Evolutionary conservation across 2,113 vertebrate species (phyloP).

Genomic region (Bettongia penicillata): DNA sequence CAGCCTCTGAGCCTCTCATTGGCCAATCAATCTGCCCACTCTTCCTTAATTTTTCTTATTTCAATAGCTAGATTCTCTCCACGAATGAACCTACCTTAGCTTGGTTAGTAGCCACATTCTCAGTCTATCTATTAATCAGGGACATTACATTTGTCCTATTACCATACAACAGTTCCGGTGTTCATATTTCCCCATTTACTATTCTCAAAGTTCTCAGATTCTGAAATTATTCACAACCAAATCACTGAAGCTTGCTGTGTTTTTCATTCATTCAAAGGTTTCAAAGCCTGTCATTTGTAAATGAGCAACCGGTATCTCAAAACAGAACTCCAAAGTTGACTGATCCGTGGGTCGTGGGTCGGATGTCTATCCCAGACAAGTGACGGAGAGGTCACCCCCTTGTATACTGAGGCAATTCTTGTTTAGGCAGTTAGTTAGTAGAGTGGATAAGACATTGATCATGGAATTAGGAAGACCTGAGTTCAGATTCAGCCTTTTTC

Average conservation of each 20-base stretch:
- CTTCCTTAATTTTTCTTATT: background rate
- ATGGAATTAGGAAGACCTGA: background rate
- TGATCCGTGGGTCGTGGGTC: background rate
- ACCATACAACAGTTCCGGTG: background rate
- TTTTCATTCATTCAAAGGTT: background rate
- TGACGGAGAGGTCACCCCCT: background rate
- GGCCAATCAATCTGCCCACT: background rate
- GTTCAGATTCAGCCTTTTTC: background rate
- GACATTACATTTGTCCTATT: background rate
- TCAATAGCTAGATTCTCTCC: background rate
- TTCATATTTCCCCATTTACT: background rate
- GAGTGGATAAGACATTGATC: background rate
- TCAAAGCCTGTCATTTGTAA: background rate
- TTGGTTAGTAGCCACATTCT: background rate
- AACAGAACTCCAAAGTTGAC: background rate
- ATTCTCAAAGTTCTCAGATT: background rate
- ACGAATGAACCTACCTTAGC: background rate
- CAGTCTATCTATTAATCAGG: background rate
- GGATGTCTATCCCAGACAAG: background rate
- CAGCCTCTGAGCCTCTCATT: background rate
- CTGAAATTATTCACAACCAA: background rate
- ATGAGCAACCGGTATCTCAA: background rate
- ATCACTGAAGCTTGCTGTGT: background rate
- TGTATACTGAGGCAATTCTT: background rate
- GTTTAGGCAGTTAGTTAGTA: background rate